Base-by-base conservation (phyloP, 2,797 vertebrate species). In the Oreochromis grahami region DNA sequence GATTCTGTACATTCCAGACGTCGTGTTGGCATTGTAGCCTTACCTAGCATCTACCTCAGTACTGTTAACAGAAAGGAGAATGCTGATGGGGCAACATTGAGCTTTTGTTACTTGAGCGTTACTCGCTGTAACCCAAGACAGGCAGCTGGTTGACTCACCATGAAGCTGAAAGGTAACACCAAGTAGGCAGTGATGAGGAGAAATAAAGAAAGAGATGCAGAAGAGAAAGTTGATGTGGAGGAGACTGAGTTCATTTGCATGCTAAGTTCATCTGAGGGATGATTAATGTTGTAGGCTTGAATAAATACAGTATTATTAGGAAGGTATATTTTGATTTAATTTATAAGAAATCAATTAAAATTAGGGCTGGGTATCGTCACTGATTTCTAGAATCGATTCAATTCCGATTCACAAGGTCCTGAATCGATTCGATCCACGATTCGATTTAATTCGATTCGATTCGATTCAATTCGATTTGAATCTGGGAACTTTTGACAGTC, bases 71-170 rank as follows among this genome's bases (percentile, higher is more conserved):
- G 82, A 83, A 84, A 82, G 82, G 76, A 79, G 83, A 89, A 85
- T 81, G 88, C 87, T 91, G 87, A 90, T 29, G 34, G 87, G 80
- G 83, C 86, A 82, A 81, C 70, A 32, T 15, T 79, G 80, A 63
- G 92, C 92, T 91, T 91, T 92, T 94, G 94, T 95, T 94, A 95
- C 93, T 94, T 94, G 91, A 91, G 92, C 87, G 68, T 91, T 93
- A 91, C 76, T 91, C 86, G 36, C 81, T 74, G 90, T 87, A 93
- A 94, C 91, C 81, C 86, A 91, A 94, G 90, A 91, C 93, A 91
- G 87, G 89, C 94, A 94, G 93, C 93, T 94, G 94, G 88, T 87
- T 88, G 89, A 89, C 91, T 94, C 79, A 83, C 89, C 89, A 79
- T 88, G 85, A 85, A 79, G 89, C 87, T 91, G 92, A 92, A 94